Evolutionary conservation across 2,888 invertebrate species (phyloP).

Genomic region (Cosmia trapezina): DNA sequence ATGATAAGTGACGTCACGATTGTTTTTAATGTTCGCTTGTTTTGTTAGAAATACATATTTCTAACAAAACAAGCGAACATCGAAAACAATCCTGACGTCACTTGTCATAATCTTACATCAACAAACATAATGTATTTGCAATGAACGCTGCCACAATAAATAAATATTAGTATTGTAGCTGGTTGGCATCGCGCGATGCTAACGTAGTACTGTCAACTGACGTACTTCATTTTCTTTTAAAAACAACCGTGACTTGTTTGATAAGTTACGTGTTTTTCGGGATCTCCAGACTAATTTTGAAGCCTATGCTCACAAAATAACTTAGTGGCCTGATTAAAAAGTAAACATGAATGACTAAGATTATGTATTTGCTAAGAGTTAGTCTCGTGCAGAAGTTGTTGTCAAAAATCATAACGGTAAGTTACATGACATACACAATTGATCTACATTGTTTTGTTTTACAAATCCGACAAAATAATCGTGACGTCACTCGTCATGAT

Average conservation of each 20-base stretch:
- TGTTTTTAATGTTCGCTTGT: too few relatives aligned
- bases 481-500: slow-evolving; percentile 50
- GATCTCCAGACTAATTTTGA: not conserved
- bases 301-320: not conserved
- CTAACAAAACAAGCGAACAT: slow-evolving; percentile 4
- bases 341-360: not conserved
- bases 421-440: not conserved
- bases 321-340: not conserved
- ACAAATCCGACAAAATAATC: slow-evolving; percentile 22
- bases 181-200: not conserved
- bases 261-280: not conserved
- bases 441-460: not conserved
- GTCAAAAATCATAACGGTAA: too few relatives aligned
- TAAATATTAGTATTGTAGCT: not conserved
- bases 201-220: too few relatives aligned
- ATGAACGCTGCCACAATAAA: slow-evolving; percentile 54
- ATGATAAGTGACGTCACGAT: too few relatives aligned
- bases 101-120: slow-evolving; percentile 57
- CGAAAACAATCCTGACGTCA: slow-evolving; percentile 41
- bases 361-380: not conserved
- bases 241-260: not conserved
- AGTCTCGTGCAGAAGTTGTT: too few relatives aligned
- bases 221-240: not conserved
- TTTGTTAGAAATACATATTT: not conserved
- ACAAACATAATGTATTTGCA: slow-evolving; percentile 67